These are phyloP conservation scores for Heterodera filipjevi DNA, from an alignment of 2,888 invertebrate species.

Conservation along the genomic window DNA sequence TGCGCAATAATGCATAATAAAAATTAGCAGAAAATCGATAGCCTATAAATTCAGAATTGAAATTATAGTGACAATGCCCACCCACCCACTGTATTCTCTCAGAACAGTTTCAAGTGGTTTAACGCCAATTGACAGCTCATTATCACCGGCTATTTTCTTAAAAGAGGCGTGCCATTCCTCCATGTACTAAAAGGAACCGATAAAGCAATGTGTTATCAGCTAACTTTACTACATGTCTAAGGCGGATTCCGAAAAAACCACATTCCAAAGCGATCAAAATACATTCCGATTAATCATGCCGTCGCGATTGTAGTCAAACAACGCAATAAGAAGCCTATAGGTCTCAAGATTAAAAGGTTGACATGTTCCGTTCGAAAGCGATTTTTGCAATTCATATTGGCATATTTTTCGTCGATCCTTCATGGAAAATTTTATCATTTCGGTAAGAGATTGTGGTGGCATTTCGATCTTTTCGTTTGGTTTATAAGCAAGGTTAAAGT, in stretches of 20 bases:
- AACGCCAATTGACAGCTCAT: background rate
- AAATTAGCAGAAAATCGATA: background rate
- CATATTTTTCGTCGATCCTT: background rate
- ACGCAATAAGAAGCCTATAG: slow-evolving; percentile 50
- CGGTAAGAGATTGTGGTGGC: background rate
- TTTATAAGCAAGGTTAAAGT: background rate
- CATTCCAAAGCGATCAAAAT: slow-evolving; percentile 85
- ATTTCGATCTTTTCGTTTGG: background rate
- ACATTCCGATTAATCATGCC: slow-evolving; percentile 92
- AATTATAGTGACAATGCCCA: too few relatives aligned
- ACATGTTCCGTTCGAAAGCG: slow-evolving; percentile 80
- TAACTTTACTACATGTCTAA: background rate
- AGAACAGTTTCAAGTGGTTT: background rate
- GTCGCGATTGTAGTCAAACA: slow-evolving; percentile 89
- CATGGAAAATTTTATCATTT: background rate
- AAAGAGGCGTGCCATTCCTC: too few relatives aligned
- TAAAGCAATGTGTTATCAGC: background rate
- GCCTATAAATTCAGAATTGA: background rate
- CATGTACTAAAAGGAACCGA: too few relatives aligned
- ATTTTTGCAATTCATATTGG: background rate
- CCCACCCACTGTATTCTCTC: background rate
- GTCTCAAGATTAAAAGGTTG: slow-evolving; percentile 20
- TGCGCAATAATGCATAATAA: background rate
- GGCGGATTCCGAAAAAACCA: background rate
- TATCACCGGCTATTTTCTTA: too few relatives aligned